Evolutionary conservation across 1,140 invertebrate genomes (phyloP), one percentile per base, ranked within the genome.

Genomic region (Olivierus martensii): DNA sequence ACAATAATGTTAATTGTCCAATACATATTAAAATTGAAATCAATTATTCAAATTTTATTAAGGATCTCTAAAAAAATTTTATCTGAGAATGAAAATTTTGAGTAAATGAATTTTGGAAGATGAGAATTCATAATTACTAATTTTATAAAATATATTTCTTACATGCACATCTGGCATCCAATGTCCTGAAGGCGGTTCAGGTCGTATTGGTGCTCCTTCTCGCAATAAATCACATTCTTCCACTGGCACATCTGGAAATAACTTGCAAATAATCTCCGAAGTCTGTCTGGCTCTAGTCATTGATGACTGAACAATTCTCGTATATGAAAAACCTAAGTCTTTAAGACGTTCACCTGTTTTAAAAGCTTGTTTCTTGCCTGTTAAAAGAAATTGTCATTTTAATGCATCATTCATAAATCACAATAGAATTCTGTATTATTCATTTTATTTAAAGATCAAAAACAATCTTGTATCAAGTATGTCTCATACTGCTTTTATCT

Each of bases 241-340:
- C 3, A 71, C 56, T n/a, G 68, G 68, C 51, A 74, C 65, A 35
- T 75, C 66, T 7, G 75, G 68, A 49, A 86, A 66, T 64, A 77
- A 77, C 62, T 77, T 74, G 43, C 77, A 70, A 60, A 97, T 93
- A 12, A 95, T 80, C n/a, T 77, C 71, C 0, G 85, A 85, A 7
- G 93, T 98, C 70, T 98, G 85, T 59, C 81, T 80, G 0, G 93
- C 94, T 59, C 95, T 71, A 0, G 80, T 81, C 92, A 99, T 93
- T 1, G 90, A 95, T 0, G 94, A 98, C 46, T 79, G 77, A 0
- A 92, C 72, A 38, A 96, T 72, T 18, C 73, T 66, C 28, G 82
- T 80, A 70, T 83, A 95, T 42, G 84, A 83, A 47, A 87, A 75
- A 59, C 77, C 74, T 35, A 97, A 68, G 46, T 80, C 76, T 49